Evolutionary conservation across 2,888 invertebrate genomes (phyloP).

Genomic region (Hemicrepidius hirtus): DNA sequence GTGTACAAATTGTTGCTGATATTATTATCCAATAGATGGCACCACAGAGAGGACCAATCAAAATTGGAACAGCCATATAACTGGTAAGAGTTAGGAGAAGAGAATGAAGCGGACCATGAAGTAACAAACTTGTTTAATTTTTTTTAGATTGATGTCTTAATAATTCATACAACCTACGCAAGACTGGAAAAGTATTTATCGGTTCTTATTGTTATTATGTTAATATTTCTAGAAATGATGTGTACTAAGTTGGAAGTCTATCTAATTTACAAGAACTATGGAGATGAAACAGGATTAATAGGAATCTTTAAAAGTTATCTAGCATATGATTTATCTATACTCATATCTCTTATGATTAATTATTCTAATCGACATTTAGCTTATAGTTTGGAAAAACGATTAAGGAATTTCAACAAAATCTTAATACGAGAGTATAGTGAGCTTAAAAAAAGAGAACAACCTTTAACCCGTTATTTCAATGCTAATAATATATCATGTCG

Average conservation of each 20-base stretch:
- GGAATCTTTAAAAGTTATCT: background rate
- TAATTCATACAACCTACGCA: background rate
- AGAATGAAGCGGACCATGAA: too few species aligned
- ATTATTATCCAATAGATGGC: too few species aligned
- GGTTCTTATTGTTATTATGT: background rate
- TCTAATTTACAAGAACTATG: background rate
- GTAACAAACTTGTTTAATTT: too few species aligned
- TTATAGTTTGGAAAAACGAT: background rate
- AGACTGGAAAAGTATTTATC: background rate
- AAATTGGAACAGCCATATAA: too few species aligned
- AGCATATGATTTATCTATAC: constrained; percentile 3
- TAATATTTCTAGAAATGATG: background rate
- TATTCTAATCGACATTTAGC: background rate
- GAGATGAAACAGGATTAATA: background rate
- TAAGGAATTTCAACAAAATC: background rate
- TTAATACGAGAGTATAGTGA: background rate
- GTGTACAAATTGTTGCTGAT: too few species aligned
- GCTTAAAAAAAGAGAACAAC: background rate
- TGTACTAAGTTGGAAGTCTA: background rate
- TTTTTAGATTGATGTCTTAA: background rate
- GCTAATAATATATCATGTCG: too few species aligned
- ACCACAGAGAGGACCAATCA: too few species aligned
- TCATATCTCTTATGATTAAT: background rate
- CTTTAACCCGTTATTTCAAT: too few species aligned
- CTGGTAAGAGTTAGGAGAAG: too few species aligned